Base-by-base conservation (phyloP, 2,888 invertebrate genomes). In the Eurois occulta region DNA sequence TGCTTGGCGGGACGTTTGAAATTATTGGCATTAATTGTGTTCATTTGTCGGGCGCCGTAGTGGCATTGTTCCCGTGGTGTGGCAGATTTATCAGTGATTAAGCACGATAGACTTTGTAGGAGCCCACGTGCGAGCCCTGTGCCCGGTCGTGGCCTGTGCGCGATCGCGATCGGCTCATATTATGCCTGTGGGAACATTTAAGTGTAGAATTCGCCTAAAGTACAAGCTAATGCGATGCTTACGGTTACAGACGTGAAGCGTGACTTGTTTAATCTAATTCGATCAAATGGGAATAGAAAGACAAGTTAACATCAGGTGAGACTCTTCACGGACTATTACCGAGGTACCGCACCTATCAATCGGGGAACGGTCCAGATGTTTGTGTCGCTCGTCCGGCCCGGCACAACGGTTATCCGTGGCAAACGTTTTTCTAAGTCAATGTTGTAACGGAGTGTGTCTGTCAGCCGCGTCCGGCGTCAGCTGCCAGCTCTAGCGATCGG, bases 391-490 rank as follows among this genome's bases (percentile, higher is more conserved):
- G 90, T 86, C 91, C 90, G 88, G 88, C 88, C 88, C 88, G 89
- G 90, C 90, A 92, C 90, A 90, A 93, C 90, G 91, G 92, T 91
- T 92, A 93, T 93, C 91, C 91, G 91, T 91, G 91, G 91, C 96
- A 95, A 96, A 95, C 94, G 95, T 96, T 96, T 96, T 96, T 96
- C 96, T 96, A 96, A 96, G 96, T 95, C 95, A 92, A 92, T 93
- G 94, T 93, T 93, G 95, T 95, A 96, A 96, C 96, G 95, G 96
- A 94, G 94, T 94, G 93, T 94, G 95, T 93, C 95, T 95, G 95
- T 94, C 94, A 93, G 93, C 91, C 94, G 91, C 92, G 92, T 94
- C 94, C 95, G 95, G 94, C 92, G 96, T 95, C 96, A 96, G 96
- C 95, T 96, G 96, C 95, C 96, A 95, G 94, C 93, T 95, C 93